Evolutionary conservation across 2,888 invertebrate genomes (phyloP), one percentile per base, ranked within the genome.

Genomic region (Capitulum mitella): DNA sequence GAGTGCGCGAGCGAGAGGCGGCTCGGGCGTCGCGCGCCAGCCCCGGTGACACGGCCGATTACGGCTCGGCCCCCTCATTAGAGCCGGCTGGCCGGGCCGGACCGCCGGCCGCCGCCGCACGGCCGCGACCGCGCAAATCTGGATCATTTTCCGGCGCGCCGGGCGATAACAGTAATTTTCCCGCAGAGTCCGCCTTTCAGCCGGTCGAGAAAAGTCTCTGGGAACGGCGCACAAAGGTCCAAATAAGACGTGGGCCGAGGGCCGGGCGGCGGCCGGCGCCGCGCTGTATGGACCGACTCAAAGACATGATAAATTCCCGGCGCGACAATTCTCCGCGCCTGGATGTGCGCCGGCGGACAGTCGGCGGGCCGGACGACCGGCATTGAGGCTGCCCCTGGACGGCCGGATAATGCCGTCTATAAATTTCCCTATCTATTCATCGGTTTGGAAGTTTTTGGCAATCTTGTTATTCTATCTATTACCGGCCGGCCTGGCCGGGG

Each of bases 401-500:
- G 29, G 16, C 64, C 34, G 34, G 26, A 64, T 64, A 64, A 64
- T 64, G 34, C 64, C 34, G 26, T 14, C 64, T 64, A 64, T 64
- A 64, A 64, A 64, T 64, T 64, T 6, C 64, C 34, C 64, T 64
- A 64, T 64, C 64, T 29, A 64, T 64, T 64, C 64, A 64, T 64
- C 64, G 64, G 64, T 16, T 29, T 26, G 64, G 64, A 64, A 64
- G 64, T 64, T 64, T 58, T 64, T 64, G 64, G 34, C 64, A 64
- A 64, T 64, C 64, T 64, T 64, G 64, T 64, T 64, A 64, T 64
- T 64, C 64, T 64, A 64, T 64, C 64, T 64, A 64, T 64, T 64
- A 64, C 64, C 34, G 34, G 64, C 64, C 34, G 29, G 32, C 34
- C 19, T 19, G 5, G 64, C 10, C 64, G 64, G 64, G 19, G 64